Evolutionary conservation across 2,113 vertebrate genomes (phyloP), one percentile per base, ranked within the genome.

Genomic region (Chaetorhynchus papuensis): DNA sequence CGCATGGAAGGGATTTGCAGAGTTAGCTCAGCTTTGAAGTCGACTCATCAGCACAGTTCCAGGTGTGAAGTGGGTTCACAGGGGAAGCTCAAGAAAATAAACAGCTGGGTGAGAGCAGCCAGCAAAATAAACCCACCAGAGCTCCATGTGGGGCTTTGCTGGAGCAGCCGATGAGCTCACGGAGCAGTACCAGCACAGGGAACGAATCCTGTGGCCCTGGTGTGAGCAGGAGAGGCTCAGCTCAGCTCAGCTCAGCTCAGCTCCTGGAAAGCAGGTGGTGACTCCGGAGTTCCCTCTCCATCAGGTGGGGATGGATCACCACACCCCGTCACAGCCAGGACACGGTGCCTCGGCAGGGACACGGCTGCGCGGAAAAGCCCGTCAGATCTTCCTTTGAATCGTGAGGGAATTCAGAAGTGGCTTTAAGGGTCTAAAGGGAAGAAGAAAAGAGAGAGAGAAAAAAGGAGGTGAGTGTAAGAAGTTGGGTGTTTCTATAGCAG

Each of bases 401-500:
- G 2, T 10, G 16, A 35, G 61, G 52, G 79, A 90, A 78, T 86
- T 68, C 83, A 81, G 85, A 59, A 33, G n/a, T 1, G 0, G 4
- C 89, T 93, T 60, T 86, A 79, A 94, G 72, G 30, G 35, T 71
- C 76, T 86, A 5, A 92, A 81, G 63, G 70, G 49, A 92, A 33
- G 35, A 61, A 82, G 61, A 81, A 49, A 78, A 89, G 76, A 80
- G 75, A 56, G 49, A 10, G 49, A 89, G 80, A 71, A 92, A 2
- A 93, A 94, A 86, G 90, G 83, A 94, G 79, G 72, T 53, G 87
- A 31, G 24, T 12, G 94, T 81, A 89, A 94, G 94, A 84, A 93
- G 72, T 71, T 26, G 89, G 76, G 91, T 94, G 94, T 95, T 96
- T 94, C 96, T 94, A 96, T 96, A 94, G 96, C 88, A 96, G 94